phyloP scores from a whole-genome alignment of 2,113 vertebrate species.

The Phoxinus phoxinus region DNA sequence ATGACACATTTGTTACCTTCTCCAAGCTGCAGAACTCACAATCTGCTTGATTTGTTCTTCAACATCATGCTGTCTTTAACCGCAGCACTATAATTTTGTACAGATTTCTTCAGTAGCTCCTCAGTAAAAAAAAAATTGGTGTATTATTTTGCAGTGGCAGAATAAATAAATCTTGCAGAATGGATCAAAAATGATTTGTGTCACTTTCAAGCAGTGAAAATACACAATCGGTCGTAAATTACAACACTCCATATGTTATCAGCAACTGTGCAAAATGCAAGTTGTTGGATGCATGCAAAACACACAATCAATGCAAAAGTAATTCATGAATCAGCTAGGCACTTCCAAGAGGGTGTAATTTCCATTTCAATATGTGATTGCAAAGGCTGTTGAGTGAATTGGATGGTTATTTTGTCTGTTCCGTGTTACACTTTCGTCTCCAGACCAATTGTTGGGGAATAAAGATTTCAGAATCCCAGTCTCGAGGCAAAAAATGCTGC shows the following conservation, averaged over 20 bases:
- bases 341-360: conserved; percentile 69
- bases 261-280: conserved; percentile 55
- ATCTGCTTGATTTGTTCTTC: conserved; percentile 40
- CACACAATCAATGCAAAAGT: conserved; percentile 69
- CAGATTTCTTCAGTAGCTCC: conserved; percentile 43
- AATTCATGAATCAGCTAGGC: conserved; percentile 67
- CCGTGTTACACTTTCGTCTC: conserved; percentile 56
- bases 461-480: conserved; percentile 20
- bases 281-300: conserved; percentile 58
- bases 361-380: conserved; percentile 73
- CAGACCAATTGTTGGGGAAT: conserved; percentile 40
- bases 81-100: conserved; percentile 55
- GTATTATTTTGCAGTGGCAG: conserved; percentile 56
- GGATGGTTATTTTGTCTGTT: conserved; percentile 66
- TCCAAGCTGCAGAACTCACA: background rate
- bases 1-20: conserved; percentile 20
- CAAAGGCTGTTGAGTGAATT: conserved; percentile 64
- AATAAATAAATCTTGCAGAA: conserved; percentile 70
- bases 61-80: background rate
- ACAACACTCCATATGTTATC: conserved; percentile 57
- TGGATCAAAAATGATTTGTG: conserved; percentile 61
- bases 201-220: conserved; percentile 58
- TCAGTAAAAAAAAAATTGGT: background rate
- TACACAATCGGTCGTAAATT: conserved; percentile 55
- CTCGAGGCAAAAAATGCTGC: background rate